These are phyloP conservation scores for Sebastes ruberrimus DNA, from an alignment of 2,797 vertebrate species.

Conservation along the genomic window DNA sequence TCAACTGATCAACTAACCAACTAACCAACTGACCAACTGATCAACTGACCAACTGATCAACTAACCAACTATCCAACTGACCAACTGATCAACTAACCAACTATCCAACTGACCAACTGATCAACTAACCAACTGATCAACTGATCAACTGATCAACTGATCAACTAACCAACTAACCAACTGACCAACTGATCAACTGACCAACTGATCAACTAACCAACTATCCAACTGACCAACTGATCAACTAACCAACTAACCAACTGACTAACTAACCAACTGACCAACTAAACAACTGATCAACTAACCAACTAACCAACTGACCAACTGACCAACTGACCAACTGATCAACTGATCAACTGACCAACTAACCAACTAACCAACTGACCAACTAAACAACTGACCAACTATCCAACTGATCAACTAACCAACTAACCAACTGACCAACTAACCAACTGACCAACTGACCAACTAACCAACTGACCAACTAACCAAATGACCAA, in stretches of 20 bases:
- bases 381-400: accelerated
- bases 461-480: accelerated
- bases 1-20: accelerated
- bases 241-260: accelerated
- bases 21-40: accelerated
- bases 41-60: accelerated
- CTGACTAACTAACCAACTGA: accelerated
- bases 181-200: background rate
- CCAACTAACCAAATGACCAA: accelerated
- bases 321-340: accelerated
- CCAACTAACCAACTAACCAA: accelerated
- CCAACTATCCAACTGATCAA: accelerated
- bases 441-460: accelerated
- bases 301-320: accelerated
- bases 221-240: accelerated
- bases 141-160: background rate
- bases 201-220: background rate
- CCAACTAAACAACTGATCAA: accelerated
- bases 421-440: accelerated
- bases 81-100: accelerated
- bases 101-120: accelerated
- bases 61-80: accelerated
- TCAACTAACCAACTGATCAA: background rate
- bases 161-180: background rate
- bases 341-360: accelerated